Base-by-base conservation (phyloP, 2,113 vertebrate species). In the Gnathonemus longibarbis region DNA sequence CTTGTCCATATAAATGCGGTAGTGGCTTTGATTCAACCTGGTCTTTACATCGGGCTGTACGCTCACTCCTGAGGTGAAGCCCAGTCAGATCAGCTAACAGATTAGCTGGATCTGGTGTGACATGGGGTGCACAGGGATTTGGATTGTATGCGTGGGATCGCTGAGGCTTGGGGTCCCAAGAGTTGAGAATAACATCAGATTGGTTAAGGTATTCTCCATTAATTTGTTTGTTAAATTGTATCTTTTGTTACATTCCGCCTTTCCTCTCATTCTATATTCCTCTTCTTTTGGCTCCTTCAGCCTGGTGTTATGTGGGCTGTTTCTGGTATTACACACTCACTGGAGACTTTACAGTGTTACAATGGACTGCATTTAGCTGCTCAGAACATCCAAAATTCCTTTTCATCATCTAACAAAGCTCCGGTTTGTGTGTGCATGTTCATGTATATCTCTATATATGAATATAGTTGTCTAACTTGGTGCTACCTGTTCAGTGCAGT, bases 221-320 rank as follows among this genome's bases (percentile, higher is more conserved):
- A 15, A 80, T 80, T 80, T 42, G 31, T 42, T 77, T 50, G 49
- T 50, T 80, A 35, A 80, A 6, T 42, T 80, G 5, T 19, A 42
- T 42, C 74, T 42, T 80, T 80, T 80, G 62, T 70, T 70, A 4
- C 27, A 13, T 70, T 70, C n/a, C 1, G 13, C 31, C 70, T 77
- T 39, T 31, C 31, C 31, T 53, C 70, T 80, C 35, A 80, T 17
- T 80, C 74, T 19, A 42, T 19, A 80, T 42, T 42, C 35, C 35
- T 42, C 13, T 42, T 80, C 35, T 80, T 35, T 80, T 80, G 74
- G 74, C 74, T 80, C 35, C 74, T 39, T 17, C 74, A 80, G 74
- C 35, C 74, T 80, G 74, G 74, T 80, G 74, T 80, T 80, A 80
- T 80, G 74, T 80, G 74, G 74, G 74, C 35, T 80, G 74, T 80